Base-by-base conservation (phyloP, 2,888 invertebrate species). In the Eledona agricola region DNA sequence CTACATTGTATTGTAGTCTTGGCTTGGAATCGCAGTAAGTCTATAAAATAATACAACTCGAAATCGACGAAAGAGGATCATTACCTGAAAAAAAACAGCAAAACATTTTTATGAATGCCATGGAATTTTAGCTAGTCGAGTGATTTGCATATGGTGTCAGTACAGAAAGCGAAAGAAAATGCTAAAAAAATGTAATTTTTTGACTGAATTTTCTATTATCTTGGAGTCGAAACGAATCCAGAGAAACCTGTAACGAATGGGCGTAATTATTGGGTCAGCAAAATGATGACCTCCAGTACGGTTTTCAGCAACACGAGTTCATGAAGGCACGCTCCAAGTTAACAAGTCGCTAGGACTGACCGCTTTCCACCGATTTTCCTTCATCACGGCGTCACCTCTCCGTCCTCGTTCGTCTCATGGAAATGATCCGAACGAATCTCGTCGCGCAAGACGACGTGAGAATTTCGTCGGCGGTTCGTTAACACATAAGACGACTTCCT, bases 401-500 rank as follows among this genome's bases (percentile, higher is more conserved):
- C 15, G 46, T 52, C 50, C 38, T 16, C 22, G 9, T 54, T 43
- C 46, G 12, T 32, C 32, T 4, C 32, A 54, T 49, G 28, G 20
- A 28, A 29, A 12, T 15, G 15, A 23, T 32, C 13, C 7, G 4
- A n/a, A n/a, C 38, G 47, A 49, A 51, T 40, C 37, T 51, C 49
- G n/a, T n/a, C 38, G 40, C 49, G 49, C 51, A 49, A 50, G 45
- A 37, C 46, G 35, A 46, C 51, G 51, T 45, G 55, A 55, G n/a
- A n/a, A n/a, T n/a, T n/a, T n/a, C 57, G 55, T 50, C 49, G 52
- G 32, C 51, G 56, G 60, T 57, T 54, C 53, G 53, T 58, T 55
- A 57, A 45, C 59, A 52, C 54, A 58, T 51, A 57, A 57, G 63
- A 60, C 62, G 59, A 67, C 62, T 65, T 67, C 66, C 65, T 67